phyloP scores from a whole-genome alignment of 64 coral and sea anemone species.

The Stichodactyla mertensii region DNA sequence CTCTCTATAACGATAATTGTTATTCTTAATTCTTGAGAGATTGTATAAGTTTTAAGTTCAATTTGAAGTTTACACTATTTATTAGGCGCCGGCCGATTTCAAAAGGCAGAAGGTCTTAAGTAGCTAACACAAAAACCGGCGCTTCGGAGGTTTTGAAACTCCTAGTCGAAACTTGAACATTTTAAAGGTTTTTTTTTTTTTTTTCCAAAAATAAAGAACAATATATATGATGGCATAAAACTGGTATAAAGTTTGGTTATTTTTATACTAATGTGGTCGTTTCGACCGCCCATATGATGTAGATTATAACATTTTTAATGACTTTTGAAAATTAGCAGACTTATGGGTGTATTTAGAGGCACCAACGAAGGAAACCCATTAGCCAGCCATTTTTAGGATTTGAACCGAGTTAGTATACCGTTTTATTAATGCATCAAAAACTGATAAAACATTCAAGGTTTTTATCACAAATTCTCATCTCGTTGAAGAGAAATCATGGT shows the following conservation, averaged over 20 bases:
- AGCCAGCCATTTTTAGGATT: slow-evolving; percentile 1
- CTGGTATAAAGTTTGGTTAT: not conserved
- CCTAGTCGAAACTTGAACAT: not conserved
- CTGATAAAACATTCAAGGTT: not conserved
- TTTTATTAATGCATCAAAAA: slow-evolving; percentile 12
- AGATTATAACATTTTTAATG: slow-evolving; percentile 3
- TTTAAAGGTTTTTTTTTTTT: not conserved
- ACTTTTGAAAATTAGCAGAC: not conserved
- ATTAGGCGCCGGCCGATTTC: not conserved
- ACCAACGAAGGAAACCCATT: not conserved
- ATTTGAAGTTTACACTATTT: not conserved
- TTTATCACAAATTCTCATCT: slow-evolving; percentile 5
- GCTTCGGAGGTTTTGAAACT: not conserved
- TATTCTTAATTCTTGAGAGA: slow-evolving; percentile 12
- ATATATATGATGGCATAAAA: not conserved
- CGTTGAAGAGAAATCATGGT: not conserved
- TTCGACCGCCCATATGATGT: not conserved
- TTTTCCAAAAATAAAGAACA: not conserved
- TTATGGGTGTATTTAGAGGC: not conserved
- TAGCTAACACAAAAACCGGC: not conserved
- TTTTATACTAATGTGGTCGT: not conserved
- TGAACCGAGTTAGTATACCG: slow-evolving; percentile 1
- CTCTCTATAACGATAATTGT: not conserved
- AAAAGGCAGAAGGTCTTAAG: not conserved
- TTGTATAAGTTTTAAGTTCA: not conserved